These are phyloP conservation scores for Nerophis lumbriciformis DNA, from an alignment of 2,113 vertebrate species.

Conservation along the genomic window DNA sequence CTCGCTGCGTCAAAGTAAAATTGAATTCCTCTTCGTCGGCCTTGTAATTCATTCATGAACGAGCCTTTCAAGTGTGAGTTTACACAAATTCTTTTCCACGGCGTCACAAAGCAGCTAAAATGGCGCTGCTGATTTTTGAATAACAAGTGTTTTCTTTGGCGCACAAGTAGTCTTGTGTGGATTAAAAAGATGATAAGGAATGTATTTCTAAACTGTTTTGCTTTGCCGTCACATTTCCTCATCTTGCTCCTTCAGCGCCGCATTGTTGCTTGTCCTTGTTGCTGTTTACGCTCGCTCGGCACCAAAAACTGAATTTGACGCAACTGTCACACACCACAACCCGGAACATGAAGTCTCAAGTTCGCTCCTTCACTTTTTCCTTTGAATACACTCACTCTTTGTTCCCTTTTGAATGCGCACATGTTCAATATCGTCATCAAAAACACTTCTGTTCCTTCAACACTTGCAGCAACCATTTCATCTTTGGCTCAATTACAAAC, in stretches of 20 bases:
- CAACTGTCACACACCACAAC: background rate
- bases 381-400: too few species aligned
- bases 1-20: too few species aligned
- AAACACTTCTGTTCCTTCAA: too few species aligned
- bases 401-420: too few species aligned
- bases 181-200: background rate
- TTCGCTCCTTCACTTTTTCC: background rate
- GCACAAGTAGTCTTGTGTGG: background rate
- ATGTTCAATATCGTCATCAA: too few species aligned
- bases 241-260: background rate
- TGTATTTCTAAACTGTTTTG: background rate
- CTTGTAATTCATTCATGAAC: constrained; percentile 28
- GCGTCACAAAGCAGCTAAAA: background rate
- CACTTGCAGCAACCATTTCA: too few species aligned
- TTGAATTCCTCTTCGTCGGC: constrained; percentile 13
- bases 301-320: background rate
- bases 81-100: background rate
- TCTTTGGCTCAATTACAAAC: too few species aligned
- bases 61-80: constrained; percentile 28
- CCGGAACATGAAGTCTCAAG: background rate
- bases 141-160: background rate
- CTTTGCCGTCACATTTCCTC: background rate
- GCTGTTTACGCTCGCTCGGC: background rate
- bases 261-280: constrained; percentile 10
- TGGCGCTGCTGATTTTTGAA: background rate